Evolutionary conservation across 2,113 vertebrate genomes (phyloP).

Genomic region (Antechinus stuartii): DNA sequence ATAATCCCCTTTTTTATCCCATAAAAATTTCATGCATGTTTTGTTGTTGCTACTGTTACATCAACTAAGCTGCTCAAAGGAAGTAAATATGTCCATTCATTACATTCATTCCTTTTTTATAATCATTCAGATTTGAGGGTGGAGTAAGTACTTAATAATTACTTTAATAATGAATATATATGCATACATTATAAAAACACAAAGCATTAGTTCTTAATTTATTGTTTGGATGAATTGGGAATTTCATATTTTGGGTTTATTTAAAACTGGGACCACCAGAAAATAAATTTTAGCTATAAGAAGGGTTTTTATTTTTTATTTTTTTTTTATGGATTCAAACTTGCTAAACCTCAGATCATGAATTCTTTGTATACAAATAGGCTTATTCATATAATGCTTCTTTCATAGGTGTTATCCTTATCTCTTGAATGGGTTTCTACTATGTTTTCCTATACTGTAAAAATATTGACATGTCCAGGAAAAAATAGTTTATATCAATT

Average conservation of each 20-base stretch:
- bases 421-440: background rate
- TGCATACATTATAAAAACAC: too few species aligned
- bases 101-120: background rate
- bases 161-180: background rate
- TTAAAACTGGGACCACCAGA: background rate
- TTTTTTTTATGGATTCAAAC: background rate
- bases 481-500: constrained; percentile 52
- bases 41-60: background rate
- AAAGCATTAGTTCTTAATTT: background rate
- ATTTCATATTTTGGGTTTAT: background rate
- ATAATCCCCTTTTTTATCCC: background rate
- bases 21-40: background rate
- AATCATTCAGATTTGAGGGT: background rate
- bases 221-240: background rate
- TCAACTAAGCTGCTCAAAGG: background rate
- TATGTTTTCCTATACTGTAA: background rate
- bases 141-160: background rate
- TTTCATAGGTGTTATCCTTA: background rate
- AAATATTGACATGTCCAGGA: background rate
- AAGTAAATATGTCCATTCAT: background rate
- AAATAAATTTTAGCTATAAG: background rate
- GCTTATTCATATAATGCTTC: background rate
- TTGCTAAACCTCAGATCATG: background rate
- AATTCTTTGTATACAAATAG: background rate
- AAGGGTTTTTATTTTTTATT: background rate